Evolutionary conservation across 1,140 invertebrate species (phyloP).

Genomic region (Lycorma delicatula): DNA sequence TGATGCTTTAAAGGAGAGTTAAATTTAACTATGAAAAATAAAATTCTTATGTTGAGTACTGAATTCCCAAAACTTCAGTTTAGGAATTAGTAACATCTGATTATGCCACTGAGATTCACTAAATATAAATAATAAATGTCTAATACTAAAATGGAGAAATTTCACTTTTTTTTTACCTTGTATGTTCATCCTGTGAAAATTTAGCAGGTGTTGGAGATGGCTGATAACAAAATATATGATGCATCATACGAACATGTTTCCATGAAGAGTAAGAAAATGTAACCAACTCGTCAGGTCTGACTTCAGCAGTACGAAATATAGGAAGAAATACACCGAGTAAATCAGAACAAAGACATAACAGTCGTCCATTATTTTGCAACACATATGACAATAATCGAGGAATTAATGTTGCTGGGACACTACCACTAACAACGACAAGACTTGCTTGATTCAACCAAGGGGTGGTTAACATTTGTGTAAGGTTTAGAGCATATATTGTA

Average conservation of each 20-base stretch:
- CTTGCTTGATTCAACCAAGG: conserved; percentile 63
- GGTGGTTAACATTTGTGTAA: conserved; percentile 48
- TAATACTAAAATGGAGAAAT: background rate
- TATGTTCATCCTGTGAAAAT: conserved; percentile 44
- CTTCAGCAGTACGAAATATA: conserved; percentile 71
- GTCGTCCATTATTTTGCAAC: conserved; percentile 53
- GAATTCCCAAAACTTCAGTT: no score
- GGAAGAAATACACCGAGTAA: conserved; percentile 64
- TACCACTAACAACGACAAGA: conserved; percentile 68
- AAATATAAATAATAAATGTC: background rate
- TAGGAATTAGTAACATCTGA: no score
- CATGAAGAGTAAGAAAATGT: conserved; percentile 73
- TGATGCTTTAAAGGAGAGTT: no score
- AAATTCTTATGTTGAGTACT: no score
- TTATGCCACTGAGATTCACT: background rate
- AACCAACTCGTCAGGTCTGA: conserved; percentile 70
- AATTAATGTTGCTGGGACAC: conserved; percentile 52
- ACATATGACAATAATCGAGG: conserved; percentile 62
- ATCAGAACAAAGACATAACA: conserved; percentile 78
- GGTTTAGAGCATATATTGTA: conserved; percentile 59
- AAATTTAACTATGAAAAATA: no score
- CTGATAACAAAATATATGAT: conserved; percentile 80
- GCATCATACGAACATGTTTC: conserved; percentile 73
- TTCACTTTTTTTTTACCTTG: background rate
- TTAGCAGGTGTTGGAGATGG: conserved; percentile 68